phyloP scores from a whole-genome alignment of 2,888 invertebrate genomes.

The Euproctis similis region DNA sequence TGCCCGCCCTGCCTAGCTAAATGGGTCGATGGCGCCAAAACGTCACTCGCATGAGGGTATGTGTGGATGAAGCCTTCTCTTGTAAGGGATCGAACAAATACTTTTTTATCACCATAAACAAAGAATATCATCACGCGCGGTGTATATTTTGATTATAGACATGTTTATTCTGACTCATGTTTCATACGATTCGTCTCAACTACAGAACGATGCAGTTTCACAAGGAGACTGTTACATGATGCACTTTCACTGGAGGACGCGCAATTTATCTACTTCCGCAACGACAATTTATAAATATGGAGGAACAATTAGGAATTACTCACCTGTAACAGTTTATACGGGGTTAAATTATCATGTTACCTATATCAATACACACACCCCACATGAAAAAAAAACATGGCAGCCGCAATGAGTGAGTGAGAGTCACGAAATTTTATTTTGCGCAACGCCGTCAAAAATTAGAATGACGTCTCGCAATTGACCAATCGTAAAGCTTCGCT shows the following conservation, averaged over 20 bases:
- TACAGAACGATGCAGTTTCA: constrained; percentile 67
- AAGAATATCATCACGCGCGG: constrained; percentile 26
- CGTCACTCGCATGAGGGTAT: constrained; percentile 54
- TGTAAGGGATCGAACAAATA: constrained; percentile 21
- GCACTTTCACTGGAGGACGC: constrained; percentile 71
- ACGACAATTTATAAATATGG: constrained; percentile 37
- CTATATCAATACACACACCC: constrained; percentile 78
- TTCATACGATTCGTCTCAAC: constrained; percentile 35
- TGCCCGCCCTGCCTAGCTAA: constrained; percentile 60
- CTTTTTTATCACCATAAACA: constrained; percentile 30
- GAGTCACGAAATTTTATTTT: constrained; percentile 60
- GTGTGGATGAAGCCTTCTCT: constrained; percentile 25
- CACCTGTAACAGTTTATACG: constrained; percentile 63
- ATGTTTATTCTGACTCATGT: constrained; percentile 33
- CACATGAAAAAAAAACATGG: constrained; percentile 88
- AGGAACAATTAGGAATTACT: constrained; percentile 41
- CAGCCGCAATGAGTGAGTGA: constrained; percentile 73
- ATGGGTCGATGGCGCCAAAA: constrained; percentile 76
- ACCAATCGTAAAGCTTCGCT: constrained; percentile 51
- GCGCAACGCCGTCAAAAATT: constrained; percentile 70
- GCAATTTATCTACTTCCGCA: constrained; percentile 44
- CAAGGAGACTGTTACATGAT: constrained; percentile 73
- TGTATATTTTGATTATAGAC: constrained; percentile 25
- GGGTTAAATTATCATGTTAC: constrained; percentile 68
- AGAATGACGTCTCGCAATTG: constrained; percentile 54